Percentiles rank a stretch among this genome's conserved stretches.
phyloP scores from a whole-genome alignment of 1,140 invertebrate genomes.

The Neotoxoptera formosana region DNA sequence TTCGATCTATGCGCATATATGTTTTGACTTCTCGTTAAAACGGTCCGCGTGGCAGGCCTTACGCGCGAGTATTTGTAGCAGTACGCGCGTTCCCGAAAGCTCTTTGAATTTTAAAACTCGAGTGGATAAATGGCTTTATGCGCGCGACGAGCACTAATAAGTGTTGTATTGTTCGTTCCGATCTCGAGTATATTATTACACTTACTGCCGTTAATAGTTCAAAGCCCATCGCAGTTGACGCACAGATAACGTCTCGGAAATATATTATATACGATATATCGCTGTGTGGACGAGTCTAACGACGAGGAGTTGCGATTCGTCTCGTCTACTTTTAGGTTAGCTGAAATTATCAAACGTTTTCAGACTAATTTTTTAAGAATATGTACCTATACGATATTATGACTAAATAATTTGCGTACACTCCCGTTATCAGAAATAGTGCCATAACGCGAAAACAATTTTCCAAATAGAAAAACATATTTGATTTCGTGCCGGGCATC shows the following conservation, averaged over 20 bases:
- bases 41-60: neutral
- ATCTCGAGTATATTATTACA: neutral
- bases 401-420: neutral
- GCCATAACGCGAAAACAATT: neutral
- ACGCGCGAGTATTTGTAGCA: neutral
- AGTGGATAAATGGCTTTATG: neutral
- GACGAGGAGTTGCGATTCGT: neutral
- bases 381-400: too few species aligned
- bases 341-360: neutral
- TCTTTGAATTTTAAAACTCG: neutral
- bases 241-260: neutral
- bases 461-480: neutral
- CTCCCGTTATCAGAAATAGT: neutral
- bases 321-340: neutral
- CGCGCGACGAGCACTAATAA: neutral
- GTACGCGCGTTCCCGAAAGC: neutral
- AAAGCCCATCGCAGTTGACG: neutral
- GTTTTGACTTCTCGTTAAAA: neutral
- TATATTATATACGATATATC: neutral
- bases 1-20: neutral
- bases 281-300: neutral
- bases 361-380: neutral
- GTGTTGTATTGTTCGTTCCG: neutral
- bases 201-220: neutral
- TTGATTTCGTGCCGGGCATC: neutral